A percentile compares a stretch with the other conserved stretches of the same genome.
These are phyloP conservation scores for Polydrusus cervinus DNA, from an alignment of 2,888 invertebrate species.

Conservation along the genomic window DNA sequence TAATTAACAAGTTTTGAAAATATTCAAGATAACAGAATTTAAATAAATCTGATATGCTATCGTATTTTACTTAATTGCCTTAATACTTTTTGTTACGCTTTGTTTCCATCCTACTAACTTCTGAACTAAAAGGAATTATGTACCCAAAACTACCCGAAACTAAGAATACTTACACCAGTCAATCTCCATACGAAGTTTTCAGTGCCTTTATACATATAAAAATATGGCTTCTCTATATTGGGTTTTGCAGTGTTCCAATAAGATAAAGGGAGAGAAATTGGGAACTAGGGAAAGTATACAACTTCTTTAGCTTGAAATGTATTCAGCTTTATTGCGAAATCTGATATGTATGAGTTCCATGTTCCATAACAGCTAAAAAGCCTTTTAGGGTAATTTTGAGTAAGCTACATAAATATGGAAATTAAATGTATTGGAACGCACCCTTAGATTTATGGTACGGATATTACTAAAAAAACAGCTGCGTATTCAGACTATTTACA, in stretches of 20 bases:
- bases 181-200: not conserved
- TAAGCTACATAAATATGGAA: slow-evolving; percentile 20
- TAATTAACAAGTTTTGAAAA: too few species aligned
- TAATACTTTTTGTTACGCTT: too few species aligned
- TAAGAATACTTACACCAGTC: not conserved
- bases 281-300: not conserved
- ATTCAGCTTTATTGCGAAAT: slow-evolving; percentile 23
- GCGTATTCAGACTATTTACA: too few species aligned
- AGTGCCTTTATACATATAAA: not conserved
- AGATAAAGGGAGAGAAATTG: slow-evolving; percentile 7
- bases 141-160: too few species aligned
- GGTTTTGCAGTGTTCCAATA: not conserved
- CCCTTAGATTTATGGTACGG: not conserved
- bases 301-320: slow-evolving; percentile 13
- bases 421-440: slow-evolving; percentile 4
- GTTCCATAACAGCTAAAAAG: slow-evolving; percentile 17
- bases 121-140: too few species aligned
- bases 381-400: slow-evolving; percentile 22
- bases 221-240: slow-evolving; percentile 6
- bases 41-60: too few species aligned
- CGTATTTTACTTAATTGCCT: too few species aligned
- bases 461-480: too few species aligned
- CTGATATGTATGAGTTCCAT: slow-evolving; percentile 21
- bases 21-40: too few species aligned
- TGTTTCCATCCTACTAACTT: too few species aligned